Evolutionary conservation across 2,113 vertebrate genomes (phyloP), one percentile per base, ranked within the genome.

Genomic region (Nothobranchius kuhntae): DNA sequence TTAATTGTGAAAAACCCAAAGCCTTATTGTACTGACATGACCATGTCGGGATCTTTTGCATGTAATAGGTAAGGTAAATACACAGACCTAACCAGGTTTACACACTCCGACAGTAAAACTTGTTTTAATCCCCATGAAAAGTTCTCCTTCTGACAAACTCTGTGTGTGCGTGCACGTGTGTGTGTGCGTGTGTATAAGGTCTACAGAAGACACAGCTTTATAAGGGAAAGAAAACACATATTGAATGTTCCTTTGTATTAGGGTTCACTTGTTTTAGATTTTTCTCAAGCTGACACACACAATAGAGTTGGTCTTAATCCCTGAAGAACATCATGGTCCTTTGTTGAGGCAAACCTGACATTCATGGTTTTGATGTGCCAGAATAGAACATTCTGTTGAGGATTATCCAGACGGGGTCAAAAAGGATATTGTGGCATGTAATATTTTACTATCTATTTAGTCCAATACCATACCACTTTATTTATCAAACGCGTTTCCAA

Each of bases 201-300:
- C 58, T 36, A 36, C 53, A 68, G 61, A 66, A 75, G 66, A 73
- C 35, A 46, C 58, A 70, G 48, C 84, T 86, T 88, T 71, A 85
- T 82, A 86, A 87, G 83, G 75, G 81, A 52, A 87, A 76, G 60
- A 73, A 57, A 65, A 57, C 50, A 57, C 35, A 44, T 53, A 4
- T n/a, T 65, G 53, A 59, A 58, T 44, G 57, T 42, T 51, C 60
- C 36, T 10, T 55, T 69, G 3, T 52, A 21, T 45, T 42, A 46
- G 72, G 51, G 53, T 77, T 53, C 63, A 44, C 60, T 75, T 61
- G 69, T 67, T 78, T 80, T 57, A 58, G 42, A 54, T 61, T 66
- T 55, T 83, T 40, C 54, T 75, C 63, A 66, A 61, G 38, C 57
- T 30, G 30, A 30, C 30, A 63, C 58, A 74, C 71, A 74, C 71